A percentile compares a stretch with the other conserved stretches of the same genome.
Conservation (phyloP, 2,888 invertebrate genomes). For the Rhagium mordax region DNA sequence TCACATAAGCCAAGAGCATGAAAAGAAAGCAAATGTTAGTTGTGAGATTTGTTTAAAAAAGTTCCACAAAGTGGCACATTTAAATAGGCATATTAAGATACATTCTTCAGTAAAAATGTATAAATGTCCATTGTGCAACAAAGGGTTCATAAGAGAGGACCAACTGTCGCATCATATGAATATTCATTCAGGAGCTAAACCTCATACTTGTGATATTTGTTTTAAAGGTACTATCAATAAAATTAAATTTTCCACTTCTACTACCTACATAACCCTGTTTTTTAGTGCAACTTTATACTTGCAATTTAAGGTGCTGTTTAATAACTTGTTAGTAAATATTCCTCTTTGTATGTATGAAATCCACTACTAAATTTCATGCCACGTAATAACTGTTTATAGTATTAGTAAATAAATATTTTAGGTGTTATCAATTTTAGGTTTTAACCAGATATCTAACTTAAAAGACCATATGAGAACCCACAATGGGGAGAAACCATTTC, state of each 20-base stretch:
- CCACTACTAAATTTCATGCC: too few species aligned
- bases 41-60: constrained; percentile 73
- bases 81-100: constrained; percentile 72
- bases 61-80: constrained; percentile 72
- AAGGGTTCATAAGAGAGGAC: constrained; percentile 74
- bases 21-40: constrained; percentile 57
- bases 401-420: too few species aligned
- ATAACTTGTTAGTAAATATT: too few species aligned
- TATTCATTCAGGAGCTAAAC: constrained; percentile 74
- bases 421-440: constrained; percentile 63
- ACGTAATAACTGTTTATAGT: too few species aligned
- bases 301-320: too few species aligned
- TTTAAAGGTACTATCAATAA: constrained; percentile 70
- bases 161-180: constrained; percentile 75
- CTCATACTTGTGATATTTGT: constrained; percentile 75
- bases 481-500: constrained; percentile 69
- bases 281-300: too few species aligned
- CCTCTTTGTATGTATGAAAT: too few species aligned
- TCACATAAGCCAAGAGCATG: constrained; percentile 51
- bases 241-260: too few species aligned
- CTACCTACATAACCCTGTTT: too few species aligned
- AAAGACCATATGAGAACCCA: constrained; percentile 71
- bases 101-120: constrained; percentile 73
- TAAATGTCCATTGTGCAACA: constrained; percentile 74
- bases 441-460: constrained; percentile 70